These are phyloP conservation scores for Morus bassanus DNA, from an alignment of 2,797 vertebrate genomes.

Conservation along the genomic window DNA sequence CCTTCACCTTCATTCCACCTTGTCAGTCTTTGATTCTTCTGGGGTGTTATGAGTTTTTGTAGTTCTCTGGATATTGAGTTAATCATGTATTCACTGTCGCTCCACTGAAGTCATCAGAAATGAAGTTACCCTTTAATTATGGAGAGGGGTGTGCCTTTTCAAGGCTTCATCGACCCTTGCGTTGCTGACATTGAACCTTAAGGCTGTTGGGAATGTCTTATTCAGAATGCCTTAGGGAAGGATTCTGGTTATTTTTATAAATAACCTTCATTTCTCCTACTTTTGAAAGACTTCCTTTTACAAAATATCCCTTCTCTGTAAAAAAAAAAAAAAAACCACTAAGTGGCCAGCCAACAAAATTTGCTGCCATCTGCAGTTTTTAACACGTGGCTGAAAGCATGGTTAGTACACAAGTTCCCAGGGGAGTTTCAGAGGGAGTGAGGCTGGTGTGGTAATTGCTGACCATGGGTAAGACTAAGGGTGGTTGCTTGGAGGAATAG, in stretches of 20 bases:
- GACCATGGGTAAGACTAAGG: background rate
- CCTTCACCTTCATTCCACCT: background rate
- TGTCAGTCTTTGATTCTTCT: background rate
- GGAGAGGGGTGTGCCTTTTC: background rate
- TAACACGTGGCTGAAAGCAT: background rate
- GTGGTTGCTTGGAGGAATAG: background rate
- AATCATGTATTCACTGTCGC: background rate
- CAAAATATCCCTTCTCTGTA: background rate
- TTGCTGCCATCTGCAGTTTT: background rate
- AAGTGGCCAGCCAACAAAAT: background rate
- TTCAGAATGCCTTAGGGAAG: background rate
- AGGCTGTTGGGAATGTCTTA: background rate
- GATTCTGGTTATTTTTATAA: conserved; percentile 27
- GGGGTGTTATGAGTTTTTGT: background rate
- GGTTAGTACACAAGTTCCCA: background rate
- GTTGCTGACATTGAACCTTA: background rate
- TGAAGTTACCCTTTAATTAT: conserved; percentile 33
- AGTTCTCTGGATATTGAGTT: background rate
- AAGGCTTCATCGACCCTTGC: background rate
- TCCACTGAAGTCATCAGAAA: background rate
- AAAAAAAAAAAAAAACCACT: background rate
- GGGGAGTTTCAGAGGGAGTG: background rate
- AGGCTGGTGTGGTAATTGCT: conserved; percentile 19
- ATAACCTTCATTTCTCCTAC: background rate
- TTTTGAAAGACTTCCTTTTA: background rate